Evolutionary conservation across 2,888 invertebrate genomes (phyloP).

Genomic region (Polia nebulosa): DNA sequence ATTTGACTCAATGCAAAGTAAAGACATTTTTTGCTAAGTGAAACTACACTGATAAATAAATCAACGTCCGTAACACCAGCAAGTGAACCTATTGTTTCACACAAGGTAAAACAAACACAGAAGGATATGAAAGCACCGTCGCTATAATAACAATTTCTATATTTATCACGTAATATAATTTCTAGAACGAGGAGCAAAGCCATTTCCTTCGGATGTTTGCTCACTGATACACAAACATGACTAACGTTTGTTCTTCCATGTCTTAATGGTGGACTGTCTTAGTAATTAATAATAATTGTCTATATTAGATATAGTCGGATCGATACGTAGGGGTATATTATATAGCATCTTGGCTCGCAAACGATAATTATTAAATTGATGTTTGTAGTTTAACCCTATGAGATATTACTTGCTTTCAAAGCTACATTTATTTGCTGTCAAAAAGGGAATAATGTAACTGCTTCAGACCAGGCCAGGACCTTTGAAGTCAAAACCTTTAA

Average conservation of each 20-base stretch:
- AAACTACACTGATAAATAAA: background rate
- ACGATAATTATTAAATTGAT: background rate
- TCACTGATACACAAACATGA: slow-evolving; percentile 39
- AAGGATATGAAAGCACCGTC: slow-evolving; percentile 36
- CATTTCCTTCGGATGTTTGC: slow-evolving; percentile 61
- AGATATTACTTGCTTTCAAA: background rate
- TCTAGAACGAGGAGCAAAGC: slow-evolving; percentile 44
- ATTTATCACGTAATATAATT: slow-evolving; percentile 44
- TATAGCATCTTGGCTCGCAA: background rate
- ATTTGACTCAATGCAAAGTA: background rate
- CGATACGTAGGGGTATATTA: background rate
- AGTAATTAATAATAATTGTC: slow-evolving; percentile 9
- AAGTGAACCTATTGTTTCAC: slow-evolving; percentile 19
- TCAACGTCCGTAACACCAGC: background rate
- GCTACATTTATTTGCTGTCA: background rate
- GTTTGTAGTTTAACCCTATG: background rate
- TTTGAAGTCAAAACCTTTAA: too few relatives aligned
- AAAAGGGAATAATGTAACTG: background rate
- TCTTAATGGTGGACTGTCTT: slow-evolving; percentile 35
- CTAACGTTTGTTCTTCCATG: slow-evolving; percentile 31
- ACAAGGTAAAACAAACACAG: slow-evolving; percentile 24
- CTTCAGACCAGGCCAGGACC: too few relatives aligned
- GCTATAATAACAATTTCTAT: slow-evolving; percentile 44
- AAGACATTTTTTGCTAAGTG: background rate
- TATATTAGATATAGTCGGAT: slow-evolving; percentile 4